These are phyloP conservation scores for Chiloscyllium punctatum DNA, from an alignment of 2,797 vertebrate genomes.

Conservation along the genomic window DNA sequence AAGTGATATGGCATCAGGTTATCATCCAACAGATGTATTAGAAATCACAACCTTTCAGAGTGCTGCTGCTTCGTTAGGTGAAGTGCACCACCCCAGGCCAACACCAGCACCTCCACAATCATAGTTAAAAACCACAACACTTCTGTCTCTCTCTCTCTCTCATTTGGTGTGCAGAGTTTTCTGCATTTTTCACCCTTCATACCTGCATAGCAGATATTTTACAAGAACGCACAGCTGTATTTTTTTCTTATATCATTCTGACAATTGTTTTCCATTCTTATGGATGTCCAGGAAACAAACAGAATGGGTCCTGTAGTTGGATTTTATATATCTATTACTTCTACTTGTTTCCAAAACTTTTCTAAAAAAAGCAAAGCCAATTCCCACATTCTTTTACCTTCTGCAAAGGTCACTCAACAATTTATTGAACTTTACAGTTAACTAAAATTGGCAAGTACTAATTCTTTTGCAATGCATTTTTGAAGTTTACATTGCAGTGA, in stretches of 20 bases:
- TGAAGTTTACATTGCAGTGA: background rate
- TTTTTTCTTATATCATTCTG: background rate
- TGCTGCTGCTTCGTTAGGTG: too few relatives aligned
- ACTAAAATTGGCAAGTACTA: background rate
- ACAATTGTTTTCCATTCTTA: background rate
- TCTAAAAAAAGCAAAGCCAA: background rate
- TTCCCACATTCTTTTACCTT: background rate
- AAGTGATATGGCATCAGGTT: too few relatives aligned
- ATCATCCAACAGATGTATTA: too few relatives aligned
- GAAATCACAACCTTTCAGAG: too few relatives aligned
- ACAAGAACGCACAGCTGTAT: background rate
- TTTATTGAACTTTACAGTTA: background rate
- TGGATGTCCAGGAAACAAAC: background rate
- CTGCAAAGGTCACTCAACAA: background rate
- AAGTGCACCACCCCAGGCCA: too few relatives aligned
- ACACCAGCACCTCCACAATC: too few relatives aligned
- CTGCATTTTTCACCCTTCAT: background rate
- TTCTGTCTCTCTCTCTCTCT: background rate
- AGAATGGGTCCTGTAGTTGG: background rate
- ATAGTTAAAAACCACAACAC: background rate
- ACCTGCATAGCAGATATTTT: background rate
- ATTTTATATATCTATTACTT: background rate
- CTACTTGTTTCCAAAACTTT: background rate
- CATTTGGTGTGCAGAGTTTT: background rate
- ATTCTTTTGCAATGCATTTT: background rate